phyloP scores from a whole-genome alignment of 2,888 invertebrate species.

The Limulus polyphemus region DNA sequence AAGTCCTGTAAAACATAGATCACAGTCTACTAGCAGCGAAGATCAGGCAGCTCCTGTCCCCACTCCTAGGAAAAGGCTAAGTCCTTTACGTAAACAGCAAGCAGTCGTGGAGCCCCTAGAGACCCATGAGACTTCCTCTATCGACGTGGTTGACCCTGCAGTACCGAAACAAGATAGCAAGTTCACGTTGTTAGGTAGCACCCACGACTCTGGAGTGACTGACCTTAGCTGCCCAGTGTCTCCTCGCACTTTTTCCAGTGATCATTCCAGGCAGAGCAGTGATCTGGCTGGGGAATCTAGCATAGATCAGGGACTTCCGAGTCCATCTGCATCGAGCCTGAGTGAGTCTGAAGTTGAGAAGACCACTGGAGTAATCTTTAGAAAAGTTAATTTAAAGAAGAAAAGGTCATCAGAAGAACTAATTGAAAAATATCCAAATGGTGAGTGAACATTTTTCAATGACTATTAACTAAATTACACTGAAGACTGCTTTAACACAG shows the following conservation, averaged over 20 bases:
- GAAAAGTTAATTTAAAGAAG: constrained; percentile 51
- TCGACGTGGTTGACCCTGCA: neutral
- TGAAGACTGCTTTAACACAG: too few species aligned
- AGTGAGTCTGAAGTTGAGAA: constrained; percentile 41
- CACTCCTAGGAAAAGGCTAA: constrained; percentile 13
- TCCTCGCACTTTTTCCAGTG: constrained; percentile 13
- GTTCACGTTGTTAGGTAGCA: neutral
- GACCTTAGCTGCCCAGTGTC: constrained; percentile 11
- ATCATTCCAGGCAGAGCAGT: constrained; percentile 14
- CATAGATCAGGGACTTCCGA: constrained; percentile 4
- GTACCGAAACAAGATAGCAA: too few species aligned
- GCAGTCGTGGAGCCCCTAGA: constrained; percentile 22
- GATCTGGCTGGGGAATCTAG: constrained; percentile 10
- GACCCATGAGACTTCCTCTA: constrained; percentile 13
- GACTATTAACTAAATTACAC: too few species aligned
- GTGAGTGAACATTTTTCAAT: too few species aligned
- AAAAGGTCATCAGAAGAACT: constrained; percentile 30
- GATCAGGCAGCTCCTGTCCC: constrained; percentile 9
- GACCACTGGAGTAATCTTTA: constrained; percentile 50
- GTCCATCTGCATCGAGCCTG: constrained; percentile 10
- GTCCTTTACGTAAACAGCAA: constrained; percentile 24
- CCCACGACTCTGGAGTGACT: constrained; percentile 14
- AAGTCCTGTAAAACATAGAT: constrained; percentile 2
- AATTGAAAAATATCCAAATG: too few species aligned
- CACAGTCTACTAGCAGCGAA: constrained; percentile 23